phyloP scores from a whole-genome alignment of 1,140 invertebrate genomes.

The Lordiphosa stackelbergi region DNA sequence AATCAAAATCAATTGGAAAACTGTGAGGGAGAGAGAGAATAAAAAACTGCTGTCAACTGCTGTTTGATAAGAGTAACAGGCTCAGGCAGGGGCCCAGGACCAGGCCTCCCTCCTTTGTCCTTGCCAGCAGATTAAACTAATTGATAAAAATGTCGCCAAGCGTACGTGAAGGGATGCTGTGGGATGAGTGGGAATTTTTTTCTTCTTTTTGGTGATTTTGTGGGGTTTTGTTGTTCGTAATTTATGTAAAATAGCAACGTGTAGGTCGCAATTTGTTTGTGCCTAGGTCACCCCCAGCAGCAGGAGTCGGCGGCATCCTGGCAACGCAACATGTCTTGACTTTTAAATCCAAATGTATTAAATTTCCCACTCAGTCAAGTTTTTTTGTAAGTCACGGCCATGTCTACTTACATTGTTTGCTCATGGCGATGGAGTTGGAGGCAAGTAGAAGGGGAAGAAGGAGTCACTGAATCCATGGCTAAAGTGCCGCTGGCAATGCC shows the following conservation, averaged over 20 bases:
- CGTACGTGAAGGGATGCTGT: conserved; percentile 47
- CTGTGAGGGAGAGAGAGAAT: too few relatives aligned
- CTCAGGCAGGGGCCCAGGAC: too few relatives aligned
- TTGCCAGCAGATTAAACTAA: conserved; percentile 63
- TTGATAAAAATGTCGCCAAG: conserved; percentile 70
- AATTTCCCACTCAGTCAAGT: conserved; percentile 51
- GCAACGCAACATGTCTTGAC: conserved; percentile 72
- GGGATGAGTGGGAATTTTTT: conserved; percentile 29
- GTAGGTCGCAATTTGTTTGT: conserved; percentile 71
- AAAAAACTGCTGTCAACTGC: conserved; percentile 34
- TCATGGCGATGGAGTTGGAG: conserved; percentile 28
- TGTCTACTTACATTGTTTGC: conserved; percentile 31
- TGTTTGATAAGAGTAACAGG: conserved; percentile 28
- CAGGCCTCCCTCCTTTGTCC: not conserved
- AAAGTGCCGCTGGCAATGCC: conserved; percentile 46
- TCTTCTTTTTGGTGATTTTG: conserved; percentile 33
- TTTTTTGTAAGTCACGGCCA: conserved; percentile 32
- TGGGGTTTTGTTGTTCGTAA: conserved; percentile 42
- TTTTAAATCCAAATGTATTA: conserved; percentile 75
- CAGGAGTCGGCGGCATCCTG: conserved; percentile 31
- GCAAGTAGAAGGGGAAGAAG: conserved; percentile 11
- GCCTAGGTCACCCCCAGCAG: conserved; percentile 40
- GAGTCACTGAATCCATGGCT: conserved; percentile 17
- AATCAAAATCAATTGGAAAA: conserved; percentile 67
- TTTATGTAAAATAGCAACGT: conserved; percentile 72